Base-by-base conservation (phyloP, 2,888 invertebrate genomes). In the Acronicta aceris region DNA sequence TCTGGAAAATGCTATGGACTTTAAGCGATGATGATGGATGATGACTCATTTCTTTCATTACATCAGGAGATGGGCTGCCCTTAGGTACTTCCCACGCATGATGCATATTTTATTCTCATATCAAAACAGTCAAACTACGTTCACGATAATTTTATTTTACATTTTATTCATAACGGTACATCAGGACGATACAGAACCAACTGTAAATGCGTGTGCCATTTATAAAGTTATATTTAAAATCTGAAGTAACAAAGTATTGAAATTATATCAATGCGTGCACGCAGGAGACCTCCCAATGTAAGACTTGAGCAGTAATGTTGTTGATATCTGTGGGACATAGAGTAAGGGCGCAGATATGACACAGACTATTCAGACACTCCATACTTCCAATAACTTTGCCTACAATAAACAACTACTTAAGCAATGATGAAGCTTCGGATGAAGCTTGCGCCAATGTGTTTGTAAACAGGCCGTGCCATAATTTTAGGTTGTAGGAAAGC, bases 221-320 rank as follows among this genome's bases (percentile, higher is more conserved):
- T 65, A 58, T 59, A 74, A 63, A 56, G 12, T 50, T 62, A 27
- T 66, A 59, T 72, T 53, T 58, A 51, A 71, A 61, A 62, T 59
- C 56, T 49, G 41, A 49, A 51, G 47, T 33, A 57, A 54, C 71
- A 78, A 75, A 64, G 59, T 75, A 65, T 75, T 64, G 76, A 69
- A 69, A 75, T 78, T 52, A 78, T 78, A 67, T 69, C 64, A 66
- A 72, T 69, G 69, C 63, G 59, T 58, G 67, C 40, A 54, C 59
- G 68, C 65, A 59, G 59, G 33, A 41, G 65, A 56, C 64, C 65
- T 57, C 62, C 58, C 61, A 56, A 60, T 56, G 60, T 50, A 64
- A 57, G 51, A 38, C 38, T 36, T 43, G 30, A 47, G 60, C 41
- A 15, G 59, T 63, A 60, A 69, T 61, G 49, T 63, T 63, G 38